A percentile compares a stretch with the other conserved stretches of the same genome.
These are phyloP conservation scores for Onychomys arenicola DNA, from an alignment of 2,797 vertebrate genomes.

Conservation along the genomic window DNA sequence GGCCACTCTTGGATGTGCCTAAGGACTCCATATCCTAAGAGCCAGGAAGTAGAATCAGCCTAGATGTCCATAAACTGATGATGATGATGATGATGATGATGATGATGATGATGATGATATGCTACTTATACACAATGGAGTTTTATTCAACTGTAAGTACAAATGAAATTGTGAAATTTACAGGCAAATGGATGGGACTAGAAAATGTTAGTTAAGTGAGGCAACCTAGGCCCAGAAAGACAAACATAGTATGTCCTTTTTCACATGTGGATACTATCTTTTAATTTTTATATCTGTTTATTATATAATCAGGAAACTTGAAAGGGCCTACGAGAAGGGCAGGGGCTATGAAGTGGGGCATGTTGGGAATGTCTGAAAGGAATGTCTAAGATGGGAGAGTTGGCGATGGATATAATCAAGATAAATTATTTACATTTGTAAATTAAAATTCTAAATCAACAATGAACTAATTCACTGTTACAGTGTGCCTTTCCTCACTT, in stretches of 20 bases:
- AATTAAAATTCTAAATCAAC: neutral
- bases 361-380: neutral
- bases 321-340: neutral
- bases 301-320: neutral
- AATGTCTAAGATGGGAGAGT: neutral
- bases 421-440: neutral
- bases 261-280: neutral
- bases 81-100: no score
- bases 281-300: neutral
- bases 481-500: neutral
- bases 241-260: neutral
- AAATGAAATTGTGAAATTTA: neutral
- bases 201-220: neutral
- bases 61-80: neutral
- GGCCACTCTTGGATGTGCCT: neutral
- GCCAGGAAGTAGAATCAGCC: neutral
- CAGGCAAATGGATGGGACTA: neutral
- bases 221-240: neutral
- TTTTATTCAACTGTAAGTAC: neutral
- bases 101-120: neutral
- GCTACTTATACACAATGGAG: neutral
- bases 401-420: neutral
- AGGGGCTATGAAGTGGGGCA: neutral
- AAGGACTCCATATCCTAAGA: neutral
- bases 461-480: no score